These are phyloP conservation scores for Caenorhabditis zanzibari DNA, from an alignment of 2,888 invertebrate genomes.

Conservation along the genomic window DNA sequence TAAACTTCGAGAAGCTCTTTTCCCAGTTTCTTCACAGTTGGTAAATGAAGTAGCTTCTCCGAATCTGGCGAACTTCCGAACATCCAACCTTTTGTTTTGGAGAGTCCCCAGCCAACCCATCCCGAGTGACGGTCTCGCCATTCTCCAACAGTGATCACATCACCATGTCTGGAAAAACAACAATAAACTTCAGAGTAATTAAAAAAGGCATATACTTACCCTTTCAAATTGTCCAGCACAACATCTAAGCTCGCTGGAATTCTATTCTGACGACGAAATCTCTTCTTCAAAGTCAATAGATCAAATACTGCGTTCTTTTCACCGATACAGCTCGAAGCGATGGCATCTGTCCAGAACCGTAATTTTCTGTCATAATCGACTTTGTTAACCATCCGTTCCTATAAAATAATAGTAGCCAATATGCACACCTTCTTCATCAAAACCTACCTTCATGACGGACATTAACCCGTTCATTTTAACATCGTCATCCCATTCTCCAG, in stretches of 20 bases:
- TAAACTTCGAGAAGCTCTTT: conserved; percentile 66
- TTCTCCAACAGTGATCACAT: conserved; percentile 64
- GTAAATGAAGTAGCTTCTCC: conserved; percentile 67
- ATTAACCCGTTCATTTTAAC: conserved; percentile 77
- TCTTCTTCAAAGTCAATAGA: conserved; percentile 71
- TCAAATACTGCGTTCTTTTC: conserved; percentile 75
- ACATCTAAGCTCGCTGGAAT: conserved; percentile 76
- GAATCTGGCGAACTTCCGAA: conserved; percentile 57
- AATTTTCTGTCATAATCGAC: conserved; percentile 79
- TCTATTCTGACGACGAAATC: conserved; percentile 77
- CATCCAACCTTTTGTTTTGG: conserved; percentile 71
- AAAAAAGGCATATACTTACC: conserved; percentile 53
- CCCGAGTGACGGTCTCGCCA: conserved; percentile 72
- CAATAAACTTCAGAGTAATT: not conserved
- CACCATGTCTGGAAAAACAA: conserved; percentile 63
- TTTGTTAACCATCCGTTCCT: conserved; percentile 78
- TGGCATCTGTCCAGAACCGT: conserved; percentile 76
- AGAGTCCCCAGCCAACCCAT: conserved; percentile 75
- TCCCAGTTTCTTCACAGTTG: conserved; percentile 70
- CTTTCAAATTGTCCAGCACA: conserved; percentile 76
- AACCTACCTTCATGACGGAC: conserved; percentile 73
- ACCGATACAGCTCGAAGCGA: conserved; percentile 71
- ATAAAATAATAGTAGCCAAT: conserved; percentile 3
- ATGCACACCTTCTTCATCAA: no score
- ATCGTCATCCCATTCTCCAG: conserved; percentile 68